Conservation (phyloP, 2,113 vertebrate species). For the Pampusana beccarii region DNA sequence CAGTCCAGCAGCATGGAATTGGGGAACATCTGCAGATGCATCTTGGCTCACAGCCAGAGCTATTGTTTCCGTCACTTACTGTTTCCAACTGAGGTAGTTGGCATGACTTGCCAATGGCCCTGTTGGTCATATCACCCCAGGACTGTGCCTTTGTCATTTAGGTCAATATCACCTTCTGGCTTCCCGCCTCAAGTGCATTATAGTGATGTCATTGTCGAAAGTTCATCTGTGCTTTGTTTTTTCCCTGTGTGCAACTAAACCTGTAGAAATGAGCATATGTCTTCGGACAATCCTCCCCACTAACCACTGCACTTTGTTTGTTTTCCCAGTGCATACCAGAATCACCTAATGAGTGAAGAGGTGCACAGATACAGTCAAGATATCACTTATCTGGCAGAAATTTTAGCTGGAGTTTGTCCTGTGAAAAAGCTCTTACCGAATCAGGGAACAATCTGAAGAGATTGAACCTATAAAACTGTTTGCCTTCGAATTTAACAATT, state of each 20-base stretch:
- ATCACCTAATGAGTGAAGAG: not conserved
- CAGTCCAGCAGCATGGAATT: accelerated
- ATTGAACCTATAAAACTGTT: not conserved
- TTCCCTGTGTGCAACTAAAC: not conserved
- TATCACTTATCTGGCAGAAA: not conserved
- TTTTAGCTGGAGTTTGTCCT: not conserved
- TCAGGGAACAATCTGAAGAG: not conserved
- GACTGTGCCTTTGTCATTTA: not conserved
- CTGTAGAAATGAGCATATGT: not conserved
- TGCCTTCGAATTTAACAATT: not conserved
- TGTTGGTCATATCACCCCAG: not conserved
- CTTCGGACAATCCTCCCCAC: not conserved
- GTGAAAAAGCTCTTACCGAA: not conserved
- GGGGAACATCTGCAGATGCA: not conserved
- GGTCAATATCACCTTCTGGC: not conserved
- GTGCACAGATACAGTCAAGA: not conserved
- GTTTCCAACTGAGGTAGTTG: not conserved
- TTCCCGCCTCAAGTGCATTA: not conserved
- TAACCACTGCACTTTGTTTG: not conserved
- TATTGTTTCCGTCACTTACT: not conserved
- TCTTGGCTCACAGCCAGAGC: not conserved
- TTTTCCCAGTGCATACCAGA: not conserved
- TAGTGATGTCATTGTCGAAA: not conserved
- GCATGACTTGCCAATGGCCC: not conserved
- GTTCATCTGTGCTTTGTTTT: not conserved